Conservation (phyloP, 2,113 vertebrate genomes). For the Gulo gulo region DNA sequence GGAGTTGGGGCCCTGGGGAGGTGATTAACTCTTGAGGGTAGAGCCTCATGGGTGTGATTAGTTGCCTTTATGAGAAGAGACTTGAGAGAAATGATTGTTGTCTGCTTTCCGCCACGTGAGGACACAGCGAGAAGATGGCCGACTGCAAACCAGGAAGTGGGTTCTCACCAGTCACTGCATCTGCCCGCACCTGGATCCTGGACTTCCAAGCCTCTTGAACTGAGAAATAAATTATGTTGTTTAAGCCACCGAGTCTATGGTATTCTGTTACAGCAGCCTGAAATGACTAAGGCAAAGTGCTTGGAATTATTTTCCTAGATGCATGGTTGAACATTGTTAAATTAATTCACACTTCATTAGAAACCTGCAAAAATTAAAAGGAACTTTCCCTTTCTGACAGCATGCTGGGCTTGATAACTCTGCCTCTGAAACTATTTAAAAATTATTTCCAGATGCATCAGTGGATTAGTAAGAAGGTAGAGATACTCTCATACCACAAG, state of each 20-base stretch:
- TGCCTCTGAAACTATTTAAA: neutral
- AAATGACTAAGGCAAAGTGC: neutral
- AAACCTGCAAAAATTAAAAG: neutral
- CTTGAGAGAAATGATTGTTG: neutral
- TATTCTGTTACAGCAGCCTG: neutral
- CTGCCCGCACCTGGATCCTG: neutral
- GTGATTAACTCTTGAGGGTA: neutral
- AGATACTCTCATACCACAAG: neutral
- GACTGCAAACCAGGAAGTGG: neutral
- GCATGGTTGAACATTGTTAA: neutral
- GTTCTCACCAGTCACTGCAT: neutral
- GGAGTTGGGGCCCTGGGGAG: neutral
- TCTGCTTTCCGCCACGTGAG: neutral
- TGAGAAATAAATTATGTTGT: neutral
- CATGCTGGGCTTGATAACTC: neutral
- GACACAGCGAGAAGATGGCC: neutral
- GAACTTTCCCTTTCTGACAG: neutral
- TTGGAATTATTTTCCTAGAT: constrained; percentile 15
- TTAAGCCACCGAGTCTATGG: neutral
- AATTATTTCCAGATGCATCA: neutral
- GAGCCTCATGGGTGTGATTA: neutral
- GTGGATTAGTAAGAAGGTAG: neutral
- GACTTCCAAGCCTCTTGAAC: neutral
- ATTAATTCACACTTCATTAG: neutral
- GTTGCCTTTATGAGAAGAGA: neutral